Evolutionary conservation across 2,888 invertebrate genomes (phyloP), one percentile per base, ranked within the genome.

Genomic region (Scrobipalpa atriplicella): DNA sequence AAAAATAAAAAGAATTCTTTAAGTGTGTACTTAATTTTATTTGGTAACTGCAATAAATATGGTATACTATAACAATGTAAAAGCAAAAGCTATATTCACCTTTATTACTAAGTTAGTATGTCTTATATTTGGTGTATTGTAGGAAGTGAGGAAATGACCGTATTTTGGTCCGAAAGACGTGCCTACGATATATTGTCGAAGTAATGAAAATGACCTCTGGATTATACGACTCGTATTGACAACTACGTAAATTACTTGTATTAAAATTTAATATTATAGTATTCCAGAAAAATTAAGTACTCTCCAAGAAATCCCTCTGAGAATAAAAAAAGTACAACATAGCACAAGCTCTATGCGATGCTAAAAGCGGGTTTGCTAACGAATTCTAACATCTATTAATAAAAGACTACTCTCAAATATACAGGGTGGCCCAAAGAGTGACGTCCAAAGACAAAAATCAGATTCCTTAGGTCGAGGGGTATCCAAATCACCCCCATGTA

Each of bases 21-120:
- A 76, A 75, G 74, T 78, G 80, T 85, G 85, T 87, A 87, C 85
- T 87, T 85, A 84, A 81, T 81, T 88, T 89, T 88, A 89, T 89
- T 89, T 89, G 90, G 90, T 90, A 90, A 90, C 89, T 88, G 87
- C 84, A 85, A 88, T 82, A 84, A 75, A 73, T 73, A n/a, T n/a
- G n/a, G n/a, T n/a, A 73, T 69, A 68, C 65, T 69, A 66, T 69
- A 80, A 66, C 66, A 68, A 61, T 64, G 13, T 58, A 38, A 64
- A 68, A 66, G 66, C 68, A 64, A 62, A 68, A 85, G 84, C 82
- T 80, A 77, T 82, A 86, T 39, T 54, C 38, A 61, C 18, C 29
- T 61, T 61, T 64, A 67, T 67, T 29, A 61, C 67, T 64, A 61
- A 47, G 62, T 62, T 62, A 64, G 61, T 67, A 66, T 62, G 56